Conservation (phyloP, 2,797 vertebrate genomes). For the Parambassis ranga region DNA sequence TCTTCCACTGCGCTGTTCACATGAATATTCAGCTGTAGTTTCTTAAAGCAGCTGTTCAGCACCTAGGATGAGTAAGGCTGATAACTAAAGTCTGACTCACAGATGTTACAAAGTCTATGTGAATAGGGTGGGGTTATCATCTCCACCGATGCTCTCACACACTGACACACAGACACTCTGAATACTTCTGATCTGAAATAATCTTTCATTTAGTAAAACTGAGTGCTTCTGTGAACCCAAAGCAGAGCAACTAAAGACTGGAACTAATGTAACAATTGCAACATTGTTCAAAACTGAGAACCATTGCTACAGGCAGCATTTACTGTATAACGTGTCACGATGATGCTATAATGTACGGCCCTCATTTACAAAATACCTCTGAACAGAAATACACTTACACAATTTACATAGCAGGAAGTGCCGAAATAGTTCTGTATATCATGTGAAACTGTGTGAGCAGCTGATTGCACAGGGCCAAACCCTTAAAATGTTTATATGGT, state of each 20-base stretch:
- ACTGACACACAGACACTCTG: too few species aligned
- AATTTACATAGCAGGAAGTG: slow-evolving; percentile 43
- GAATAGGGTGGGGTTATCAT: too few species aligned
- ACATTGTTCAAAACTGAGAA: slow-evolving; percentile 17
- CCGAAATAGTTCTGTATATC: slow-evolving; percentile 14
- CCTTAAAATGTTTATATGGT: not conserved
- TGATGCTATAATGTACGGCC: slow-evolving; percentile 1
- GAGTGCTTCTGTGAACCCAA: too few species aligned
- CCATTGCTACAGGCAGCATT: slow-evolving; percentile 25
- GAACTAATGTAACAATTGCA: slow-evolving; percentile 22
- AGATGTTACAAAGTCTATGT: too few species aligned
- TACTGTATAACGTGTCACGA: slow-evolving; percentile 5
- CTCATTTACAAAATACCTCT: slow-evolving; percentile 42
- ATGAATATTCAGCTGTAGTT: too few species aligned
- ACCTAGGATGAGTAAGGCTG: too few species aligned
- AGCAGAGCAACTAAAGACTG: slow-evolving; percentile 26
- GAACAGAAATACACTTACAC: slow-evolving; percentile 52
- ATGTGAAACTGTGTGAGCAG: not conserved
- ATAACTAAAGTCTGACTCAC: too few species aligned
- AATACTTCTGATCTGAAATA: too few species aligned
- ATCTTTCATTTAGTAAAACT: too few species aligned
- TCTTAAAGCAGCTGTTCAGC: too few species aligned
- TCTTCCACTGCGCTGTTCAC: too few species aligned
- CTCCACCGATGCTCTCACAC: too few species aligned
- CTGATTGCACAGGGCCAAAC: not conserved